Conservation (phyloP, 53 echinoderm and acorn worm genomes). For the Pentamera pediparva region DNA sequence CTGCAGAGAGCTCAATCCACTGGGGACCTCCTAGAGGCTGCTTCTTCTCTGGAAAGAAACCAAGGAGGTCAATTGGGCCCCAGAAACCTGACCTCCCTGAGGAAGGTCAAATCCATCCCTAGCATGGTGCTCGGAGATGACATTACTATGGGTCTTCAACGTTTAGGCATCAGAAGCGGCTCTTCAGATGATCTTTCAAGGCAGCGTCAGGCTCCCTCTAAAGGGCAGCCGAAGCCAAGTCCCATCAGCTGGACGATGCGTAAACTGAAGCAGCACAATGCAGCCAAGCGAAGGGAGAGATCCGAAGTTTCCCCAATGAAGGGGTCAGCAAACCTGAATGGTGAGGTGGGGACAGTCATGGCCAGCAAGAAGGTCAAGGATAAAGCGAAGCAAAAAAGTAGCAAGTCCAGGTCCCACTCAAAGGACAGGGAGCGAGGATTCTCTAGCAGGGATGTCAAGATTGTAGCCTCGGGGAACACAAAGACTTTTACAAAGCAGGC, state of each 20-base stretch:
- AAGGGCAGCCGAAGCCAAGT: neutral
- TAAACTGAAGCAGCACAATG: slow-evolving; percentile 14
- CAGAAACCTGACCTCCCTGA: slow-evolving; percentile 9
- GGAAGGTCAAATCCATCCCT: slow-evolving; percentile 11
- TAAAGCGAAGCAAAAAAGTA: neutral
- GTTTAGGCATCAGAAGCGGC: slow-evolving; percentile 2
- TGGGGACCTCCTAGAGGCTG: slow-evolving; percentile 5
- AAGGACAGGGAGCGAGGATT: slow-evolving; percentile 1
- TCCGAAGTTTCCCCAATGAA: neutral
- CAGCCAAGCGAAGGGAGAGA: slow-evolving; percentile 1
- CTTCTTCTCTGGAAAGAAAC: neutral
- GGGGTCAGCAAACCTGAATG: neutral
- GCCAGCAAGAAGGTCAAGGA: neutral
- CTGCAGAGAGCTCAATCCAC: slow-evolving; percentile 21
- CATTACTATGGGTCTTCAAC: neutral
- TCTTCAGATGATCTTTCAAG: neutral
- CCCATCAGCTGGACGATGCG: slow-evolving; percentile 21
- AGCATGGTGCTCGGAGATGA: neutral
- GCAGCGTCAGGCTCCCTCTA: neutral
- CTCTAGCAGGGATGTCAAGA: slow-evolving; percentile 15
- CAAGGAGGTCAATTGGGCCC: neutral
- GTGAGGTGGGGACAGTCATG: neutral
- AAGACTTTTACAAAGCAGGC: slow-evolving; percentile 18
- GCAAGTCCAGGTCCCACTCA: neutral
- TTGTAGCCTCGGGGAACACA: slow-evolving; percentile 11